Percentiles rank a stretch among this genome's conserved stretches.
These are phyloP conservation scores for Proterorhinus semilunaris DNA, from an alignment of 2,113 vertebrate genomes.

Conservation along the genomic window DNA sequence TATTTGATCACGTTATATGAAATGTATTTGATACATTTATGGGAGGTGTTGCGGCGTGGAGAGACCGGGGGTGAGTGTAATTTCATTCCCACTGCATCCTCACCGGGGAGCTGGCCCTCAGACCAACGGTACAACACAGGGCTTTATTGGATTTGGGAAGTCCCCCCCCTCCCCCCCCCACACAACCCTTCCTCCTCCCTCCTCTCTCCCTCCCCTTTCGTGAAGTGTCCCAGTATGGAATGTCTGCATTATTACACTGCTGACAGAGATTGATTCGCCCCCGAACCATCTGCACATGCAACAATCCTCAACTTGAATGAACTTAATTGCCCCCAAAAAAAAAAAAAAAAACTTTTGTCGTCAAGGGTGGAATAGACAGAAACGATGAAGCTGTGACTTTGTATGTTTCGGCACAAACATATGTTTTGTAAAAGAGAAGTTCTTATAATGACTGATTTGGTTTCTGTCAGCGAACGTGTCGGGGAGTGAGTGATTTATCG, in stretches of 20 bases:
- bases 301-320: constrained; percentile 52
- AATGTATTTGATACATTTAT: constrained; percentile 55
- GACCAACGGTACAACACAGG: constrained; percentile 61
- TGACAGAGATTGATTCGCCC: constrained; percentile 75
- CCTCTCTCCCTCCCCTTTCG: constrained; percentile 50
- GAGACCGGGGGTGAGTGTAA: constrained; percentile 66
- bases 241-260: constrained; percentile 72
- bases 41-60: constrained; percentile 64
- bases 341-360: constrained; percentile 17
- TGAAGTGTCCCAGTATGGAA: constrained; percentile 72
- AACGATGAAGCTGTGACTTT: constrained; percentile 26
- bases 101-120: constrained; percentile 71
- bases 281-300: constrained; percentile 68
- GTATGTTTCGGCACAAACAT: constrained; percentile 15
- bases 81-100: constrained; percentile 73
- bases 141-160: constrained; percentile 77
- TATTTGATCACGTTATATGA: constrained; percentile 53
- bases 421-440: constrained; percentile 9
- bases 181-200: too few species aligned
- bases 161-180: constrained; percentile 26
- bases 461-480: constrained; percentile 40
- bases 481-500: constrained; percentile 31
- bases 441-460: constrained; percentile 30
- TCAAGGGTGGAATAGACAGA: constrained; percentile 13
- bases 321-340: constrained; percentile 45